Percentiles rank a stretch among this genome's conserved stretches.
Conservation (phyloP, 2,888 invertebrate genomes). For the Leptinotarsa juncta region DNA sequence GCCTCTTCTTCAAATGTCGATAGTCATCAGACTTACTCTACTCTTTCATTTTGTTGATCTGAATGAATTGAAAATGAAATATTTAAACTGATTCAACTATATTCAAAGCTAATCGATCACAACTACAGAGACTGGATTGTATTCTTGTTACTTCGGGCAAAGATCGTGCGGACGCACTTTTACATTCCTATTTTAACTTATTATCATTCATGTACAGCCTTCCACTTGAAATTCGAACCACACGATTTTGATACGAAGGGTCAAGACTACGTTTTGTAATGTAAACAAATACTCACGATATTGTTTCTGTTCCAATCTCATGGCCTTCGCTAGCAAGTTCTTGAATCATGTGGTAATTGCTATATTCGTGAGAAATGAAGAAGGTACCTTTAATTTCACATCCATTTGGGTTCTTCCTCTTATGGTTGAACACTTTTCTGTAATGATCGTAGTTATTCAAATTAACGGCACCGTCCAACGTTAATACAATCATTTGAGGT, state of each 20-base stretch:
- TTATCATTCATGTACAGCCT: not conserved
- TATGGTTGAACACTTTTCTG: constrained; percentile 83
- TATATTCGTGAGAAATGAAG: constrained; percentile 91
- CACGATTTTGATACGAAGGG: not conserved
- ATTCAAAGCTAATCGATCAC: too few relatives aligned
- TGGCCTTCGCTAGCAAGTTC: constrained; percentile 89
- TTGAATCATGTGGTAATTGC: constrained; percentile 94
- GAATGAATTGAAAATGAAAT: too few relatives aligned
- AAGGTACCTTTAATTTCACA: constrained; percentile 92
- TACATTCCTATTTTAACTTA: not conserved
- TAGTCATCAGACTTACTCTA: too few relatives aligned
- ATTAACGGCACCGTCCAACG: constrained; percentile 94
- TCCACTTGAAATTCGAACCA: not conserved
- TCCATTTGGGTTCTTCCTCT: constrained; percentile 88
- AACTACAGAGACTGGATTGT: not conserved
- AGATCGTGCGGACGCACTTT: not conserved
- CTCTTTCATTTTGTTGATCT: too few relatives aligned
- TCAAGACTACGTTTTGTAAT: not conserved
- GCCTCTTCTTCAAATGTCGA: too few relatives aligned
- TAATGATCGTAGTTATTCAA: constrained; percentile 91
- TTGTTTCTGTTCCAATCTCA: constrained; percentile 81
- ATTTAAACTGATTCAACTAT: too few relatives aligned
- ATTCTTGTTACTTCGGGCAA: not conserved
- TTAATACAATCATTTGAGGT: constrained; percentile 92
- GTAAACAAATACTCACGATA: constrained; percentile 72